phyloP scores from a whole-genome alignment of 2,888 invertebrate genomes.

The Gari tellinella region DNA sequence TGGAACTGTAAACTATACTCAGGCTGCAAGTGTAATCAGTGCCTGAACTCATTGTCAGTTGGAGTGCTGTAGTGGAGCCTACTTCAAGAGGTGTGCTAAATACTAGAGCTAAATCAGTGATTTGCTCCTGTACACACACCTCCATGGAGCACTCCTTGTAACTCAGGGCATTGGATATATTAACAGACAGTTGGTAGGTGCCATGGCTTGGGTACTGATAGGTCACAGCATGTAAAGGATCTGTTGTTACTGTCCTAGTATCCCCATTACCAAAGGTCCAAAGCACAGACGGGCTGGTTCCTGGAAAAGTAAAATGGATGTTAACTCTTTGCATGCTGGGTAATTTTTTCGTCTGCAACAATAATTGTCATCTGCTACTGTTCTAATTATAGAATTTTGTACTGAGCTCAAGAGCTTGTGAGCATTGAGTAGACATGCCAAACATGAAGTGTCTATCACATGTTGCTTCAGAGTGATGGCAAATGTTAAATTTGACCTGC shows the following conservation, averaged over 20 bases:
- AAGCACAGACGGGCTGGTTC: constrained; percentile 73
- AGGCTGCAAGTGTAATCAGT: constrained; percentile 75
- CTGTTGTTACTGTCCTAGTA: neutral
- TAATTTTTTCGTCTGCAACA: too few species aligned
- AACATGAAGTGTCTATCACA: too few species aligned
- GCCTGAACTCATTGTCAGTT: constrained; percentile 67
- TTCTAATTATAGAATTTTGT: too few species aligned
- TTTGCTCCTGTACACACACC: constrained; percentile 69
- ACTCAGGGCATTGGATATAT: constrained; percentile 70
- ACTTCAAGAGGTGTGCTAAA: constrained; percentile 22
- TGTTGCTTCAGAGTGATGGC: too few species aligned
- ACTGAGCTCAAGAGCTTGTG: too few species aligned
- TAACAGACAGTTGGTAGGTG: constrained; percentile 69
- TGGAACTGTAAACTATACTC: constrained; percentile 54
- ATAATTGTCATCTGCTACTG: too few species aligned
- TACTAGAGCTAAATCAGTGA: constrained; percentile 61
- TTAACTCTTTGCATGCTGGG: too few species aligned
- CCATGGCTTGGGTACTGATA: constrained; percentile 66
- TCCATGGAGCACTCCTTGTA: constrained; percentile 68
- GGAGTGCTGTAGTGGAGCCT: constrained; percentile 38
- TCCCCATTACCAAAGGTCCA: constrained; percentile 80
- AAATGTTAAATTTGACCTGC: too few species aligned
- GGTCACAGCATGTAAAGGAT: neutral
- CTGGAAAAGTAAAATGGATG: constrained; percentile 62
- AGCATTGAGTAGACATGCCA: too few species aligned